Base-by-base conservation (phyloP, 2,113 vertebrate genomes). In the Pyxicephalus adspersus region DNA sequence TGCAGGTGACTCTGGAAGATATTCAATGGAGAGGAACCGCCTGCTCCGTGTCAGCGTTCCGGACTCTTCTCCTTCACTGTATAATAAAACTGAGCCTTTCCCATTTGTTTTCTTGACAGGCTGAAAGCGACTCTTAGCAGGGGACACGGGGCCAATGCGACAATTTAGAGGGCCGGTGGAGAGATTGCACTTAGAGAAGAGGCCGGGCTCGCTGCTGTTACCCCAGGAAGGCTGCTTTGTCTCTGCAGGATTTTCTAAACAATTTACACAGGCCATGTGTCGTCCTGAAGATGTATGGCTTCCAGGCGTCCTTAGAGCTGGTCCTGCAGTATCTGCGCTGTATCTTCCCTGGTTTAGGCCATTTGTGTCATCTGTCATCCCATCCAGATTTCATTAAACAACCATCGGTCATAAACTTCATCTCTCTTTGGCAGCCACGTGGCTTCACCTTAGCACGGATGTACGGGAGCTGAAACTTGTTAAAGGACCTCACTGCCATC, bases 181-280 rank as follows among this genome's bases (percentile, higher is more conserved):
- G 65, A n/a, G 9, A 2, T 20, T 5, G 29, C 1, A 31, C 23
- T 19, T 23, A 22, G 19, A 8, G 31, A 45, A 20, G 34, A 38
- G n/a, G 31, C 65, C 1, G 22, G 19, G 2, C 22, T 9, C 51
- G 7, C 20, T 28, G 20, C 23, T 20, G 23, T n/a, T 55, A 55
- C 52, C 25, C 29, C 68, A 20, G 20, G 52, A 73, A 55, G 28
- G 29, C 70, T 73, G 70, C 3, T 28, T 58, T 23, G 28, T 73
- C 70, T 73, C 70, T 58, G 2, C 54, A 22, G 52, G 34, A 23
- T n/a, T 74, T 74, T 74, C 54, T 57, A 74, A 74, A 60, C 71
- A 74, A 3, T 74, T 74, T 74, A 74, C 55, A 58, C 51, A 38
- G 57, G 22, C 23, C 58, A 55, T 23, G 22, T 74, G 55, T 55